Evolutionary conservation across 92 coral and sea anemone genomes (phyloP).

Genomic region (Pocillopora meandrina): DNA sequence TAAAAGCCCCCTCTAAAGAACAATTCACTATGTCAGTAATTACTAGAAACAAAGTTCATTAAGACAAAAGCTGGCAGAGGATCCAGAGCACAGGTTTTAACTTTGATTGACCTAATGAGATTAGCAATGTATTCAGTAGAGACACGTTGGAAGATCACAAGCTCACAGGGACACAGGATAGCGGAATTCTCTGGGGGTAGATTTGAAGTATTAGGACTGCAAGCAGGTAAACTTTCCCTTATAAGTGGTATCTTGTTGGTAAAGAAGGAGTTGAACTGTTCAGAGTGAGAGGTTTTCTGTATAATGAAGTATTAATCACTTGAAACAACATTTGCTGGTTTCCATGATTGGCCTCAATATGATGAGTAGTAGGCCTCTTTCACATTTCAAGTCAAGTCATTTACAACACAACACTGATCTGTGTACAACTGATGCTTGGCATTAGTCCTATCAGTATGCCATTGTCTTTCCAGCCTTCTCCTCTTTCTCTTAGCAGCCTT

Average conservation of each 20-base stretch:
- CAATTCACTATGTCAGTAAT: slow-evolving; percentile 12
- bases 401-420: background rate
- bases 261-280: no score
- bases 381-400: slow-evolving; percentile 1
- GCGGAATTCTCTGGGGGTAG: background rate
- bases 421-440: no score
- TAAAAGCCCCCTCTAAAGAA: background rate
- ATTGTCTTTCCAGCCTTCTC: background rate
- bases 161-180: slow-evolving; percentile 47
- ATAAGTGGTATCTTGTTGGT: no score
- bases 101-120: background rate
- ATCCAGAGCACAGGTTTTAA: slow-evolving; percentile 19
- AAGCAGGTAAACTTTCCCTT: no score
- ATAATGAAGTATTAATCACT: no score
- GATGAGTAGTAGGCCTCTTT: no score
- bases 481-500: slow-evolving; percentile 5
- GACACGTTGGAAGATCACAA: slow-evolving; percentile 20
- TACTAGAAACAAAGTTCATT: slow-evolving; percentile 6
- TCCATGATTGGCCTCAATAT: no score
- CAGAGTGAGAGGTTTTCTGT: no score
- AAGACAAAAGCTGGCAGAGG: slow-evolving; percentile 39
- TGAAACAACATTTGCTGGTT: no score
- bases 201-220: no score
- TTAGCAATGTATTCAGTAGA: slow-evolving; percentile 10
- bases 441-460: background rate